Percentiles rank a stretch among this genome's conserved stretches.
These are phyloP conservation scores for Ancistrus triradiatus DNA, from an alignment of 2,113 vertebrate species.

Conservation along the genomic window DNA sequence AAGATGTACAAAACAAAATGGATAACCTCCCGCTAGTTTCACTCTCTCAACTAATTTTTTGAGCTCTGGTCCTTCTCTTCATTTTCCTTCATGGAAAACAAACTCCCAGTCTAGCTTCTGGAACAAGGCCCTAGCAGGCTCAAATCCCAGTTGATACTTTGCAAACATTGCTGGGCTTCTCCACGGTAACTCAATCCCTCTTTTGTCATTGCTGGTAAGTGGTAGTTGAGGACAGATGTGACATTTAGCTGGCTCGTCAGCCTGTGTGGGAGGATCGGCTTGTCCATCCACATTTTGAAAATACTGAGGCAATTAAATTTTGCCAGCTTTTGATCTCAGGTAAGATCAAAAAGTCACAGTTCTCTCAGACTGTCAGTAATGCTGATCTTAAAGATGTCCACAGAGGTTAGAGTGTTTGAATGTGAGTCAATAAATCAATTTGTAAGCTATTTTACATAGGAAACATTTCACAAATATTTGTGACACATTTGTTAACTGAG, in stretches of 20 bases:
- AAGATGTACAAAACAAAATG: too few relatives aligned
- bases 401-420: too few relatives aligned
- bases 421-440: too few relatives aligned
- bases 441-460: too few relatives aligned
- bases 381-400: too few relatives aligned
- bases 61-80: conserved; percentile 2
- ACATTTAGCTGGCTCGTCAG: conserved; percentile 60
- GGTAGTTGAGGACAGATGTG: conserved; percentile 67
- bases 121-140: conserved; percentile 41
- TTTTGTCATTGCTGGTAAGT: conserved; percentile 66
- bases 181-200: conserved; percentile 57
- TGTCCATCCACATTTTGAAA: conserved; percentile 29
- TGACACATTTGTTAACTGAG: too few relatives aligned
- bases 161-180: conserved; percentile 52
- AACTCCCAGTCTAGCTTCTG: conserved; percentile 20
- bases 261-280: conserved; percentile 26
- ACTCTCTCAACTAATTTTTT: too few relatives aligned
- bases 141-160: conserved; percentile 44
- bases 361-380: too few relatives aligned
- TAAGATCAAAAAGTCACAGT: too few relatives aligned
- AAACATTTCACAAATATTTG: too few relatives aligned
- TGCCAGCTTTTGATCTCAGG: conserved; percentile 35
- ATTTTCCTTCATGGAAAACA: conserved; percentile 11
- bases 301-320: conserved; percentile 34
- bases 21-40: too few relatives aligned